A percentile compares a stretch with the other conserved stretches of the same genome.
Evolutionary conservation across 2,888 invertebrate genomes (phyloP).

Genomic region (Embidobia sp.): DNA sequence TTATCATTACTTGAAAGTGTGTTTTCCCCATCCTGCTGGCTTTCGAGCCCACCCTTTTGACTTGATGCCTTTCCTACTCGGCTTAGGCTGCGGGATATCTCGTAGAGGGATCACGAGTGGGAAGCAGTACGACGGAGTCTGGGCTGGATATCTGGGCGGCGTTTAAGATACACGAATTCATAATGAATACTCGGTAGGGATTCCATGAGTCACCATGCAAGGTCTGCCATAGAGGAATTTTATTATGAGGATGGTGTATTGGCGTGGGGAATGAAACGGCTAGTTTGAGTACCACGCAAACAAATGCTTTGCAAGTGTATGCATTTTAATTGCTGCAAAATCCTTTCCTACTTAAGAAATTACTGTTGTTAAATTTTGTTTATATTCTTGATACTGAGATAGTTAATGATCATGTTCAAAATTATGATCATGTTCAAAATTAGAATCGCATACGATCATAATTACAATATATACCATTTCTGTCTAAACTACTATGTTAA

Average conservation of each 20-base stretch:
- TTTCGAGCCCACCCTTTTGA: conserved; percentile 54
- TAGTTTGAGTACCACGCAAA: no score
- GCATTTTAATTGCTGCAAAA: no score
- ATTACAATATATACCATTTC: no score
- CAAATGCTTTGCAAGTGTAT: no score
- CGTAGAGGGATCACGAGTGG: conserved; percentile 47
- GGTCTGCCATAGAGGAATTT: conserved; percentile 26
- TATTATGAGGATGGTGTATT: neutral
- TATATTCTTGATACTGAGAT: no score
- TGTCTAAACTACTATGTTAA: no score
- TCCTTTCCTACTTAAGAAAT: no score
- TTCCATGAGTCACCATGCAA: conserved; percentile 19
- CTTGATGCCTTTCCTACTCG: conserved; percentile 41
- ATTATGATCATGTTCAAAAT: no score
- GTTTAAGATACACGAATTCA: conserved; percentile 52
- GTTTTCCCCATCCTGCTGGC: conserved; percentile 36
- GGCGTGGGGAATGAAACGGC: no score
- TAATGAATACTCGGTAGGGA: conserved; percentile 46
- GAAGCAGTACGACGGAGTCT: conserved; percentile 33
- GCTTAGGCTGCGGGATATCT: conserved; percentile 40
- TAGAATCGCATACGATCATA: no score
- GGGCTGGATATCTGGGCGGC: conserved; percentile 53
- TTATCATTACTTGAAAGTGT: conserved; percentile 27
- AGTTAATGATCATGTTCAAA: no score
- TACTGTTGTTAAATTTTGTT: no score